A percentile compares a stretch with the other conserved stretches of the same genome.
phyloP scores from a whole-genome alignment of 2,888 invertebrate genomes.

The Ctena decussata region DNA sequence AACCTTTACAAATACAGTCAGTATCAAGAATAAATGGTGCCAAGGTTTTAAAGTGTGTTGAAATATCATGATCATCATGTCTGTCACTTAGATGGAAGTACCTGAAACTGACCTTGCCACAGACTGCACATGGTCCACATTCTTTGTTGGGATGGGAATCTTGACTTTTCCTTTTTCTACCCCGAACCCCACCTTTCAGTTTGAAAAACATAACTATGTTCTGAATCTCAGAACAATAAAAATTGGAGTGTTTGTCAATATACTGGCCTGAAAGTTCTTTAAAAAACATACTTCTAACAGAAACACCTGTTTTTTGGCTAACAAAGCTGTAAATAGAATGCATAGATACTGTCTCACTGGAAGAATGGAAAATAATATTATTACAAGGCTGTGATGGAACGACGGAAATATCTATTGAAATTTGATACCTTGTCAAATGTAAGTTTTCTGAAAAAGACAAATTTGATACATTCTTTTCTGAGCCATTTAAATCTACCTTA shows the following conservation, averaged over 20 bases:
- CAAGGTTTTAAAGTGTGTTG: not conserved
- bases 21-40: not conserved
- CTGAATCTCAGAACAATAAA: not conserved
- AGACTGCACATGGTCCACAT: not conserved
- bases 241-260: not conserved
- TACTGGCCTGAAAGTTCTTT: not conserved
- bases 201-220: not conserved
- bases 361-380: not conserved
- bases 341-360: not conserved
- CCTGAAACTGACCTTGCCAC: not conserved
- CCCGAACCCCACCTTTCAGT: not conserved
- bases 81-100: not conserved
- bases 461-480: no score
- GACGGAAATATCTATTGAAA: no score
- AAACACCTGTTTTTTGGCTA: not conserved
- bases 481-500: no score
- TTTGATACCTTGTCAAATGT: no score
- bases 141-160: not conserved
- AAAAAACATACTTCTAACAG: not conserved
- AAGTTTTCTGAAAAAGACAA: no score
- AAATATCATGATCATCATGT: not conserved
- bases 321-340: not conserved
- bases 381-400: not conserved
- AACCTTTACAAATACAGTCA: not conserved
- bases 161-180: not conserved